phyloP scores from a whole-genome alignment of 2,888 invertebrate species.

The Macrosoma leucophasiata region DNA sequence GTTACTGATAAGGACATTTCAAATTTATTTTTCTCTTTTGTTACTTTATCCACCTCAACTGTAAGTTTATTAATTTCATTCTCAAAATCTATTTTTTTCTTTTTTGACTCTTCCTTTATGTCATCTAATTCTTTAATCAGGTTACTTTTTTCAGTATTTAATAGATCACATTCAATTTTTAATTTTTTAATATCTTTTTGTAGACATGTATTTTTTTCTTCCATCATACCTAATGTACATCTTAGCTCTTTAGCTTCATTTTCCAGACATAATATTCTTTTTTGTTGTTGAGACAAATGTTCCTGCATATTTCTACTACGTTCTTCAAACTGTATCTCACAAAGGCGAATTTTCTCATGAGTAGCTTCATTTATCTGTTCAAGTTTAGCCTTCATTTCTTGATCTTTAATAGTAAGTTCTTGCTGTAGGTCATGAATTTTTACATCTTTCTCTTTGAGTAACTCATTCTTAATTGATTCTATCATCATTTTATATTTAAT shows the following conservation, averaged over 20 bases:
- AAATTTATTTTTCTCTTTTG: conserved; percentile 72
- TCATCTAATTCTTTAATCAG: conserved; percentile 43
- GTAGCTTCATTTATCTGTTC: conserved; percentile 66
- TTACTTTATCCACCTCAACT: conserved; percentile 56
- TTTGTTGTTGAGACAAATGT: conserved; percentile 50
- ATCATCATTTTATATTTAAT: conserved; percentile 47
- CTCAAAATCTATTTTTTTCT: conserved; percentile 53
- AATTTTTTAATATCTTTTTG: conserved; percentile 45
- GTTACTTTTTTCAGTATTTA: conserved; percentile 41
- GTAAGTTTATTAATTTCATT: conserved; percentile 60
- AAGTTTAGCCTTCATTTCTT: conserved; percentile 64
- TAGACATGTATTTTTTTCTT: conserved; percentile 45
- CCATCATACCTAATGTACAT: conserved; percentile 39
- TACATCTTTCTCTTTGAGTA: conserved; percentile 52
- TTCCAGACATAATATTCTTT: conserved; percentile 46
- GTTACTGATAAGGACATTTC: conserved; percentile 76
- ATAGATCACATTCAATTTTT: conserved; percentile 44
- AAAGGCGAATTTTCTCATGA: conserved; percentile 57
- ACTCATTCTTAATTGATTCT: conserved; percentile 48
- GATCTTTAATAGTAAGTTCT: conserved; percentile 46
- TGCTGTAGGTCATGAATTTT: conserved; percentile 50
- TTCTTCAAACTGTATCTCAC: conserved; percentile 70
- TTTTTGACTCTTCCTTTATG: conserved; percentile 53
- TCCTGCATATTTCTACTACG: conserved; percentile 53
- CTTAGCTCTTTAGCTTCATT: conserved; percentile 52